phyloP scores from a whole-genome alignment of 2,797 vertebrate species.

The Gambelia wislizenii region DNA sequence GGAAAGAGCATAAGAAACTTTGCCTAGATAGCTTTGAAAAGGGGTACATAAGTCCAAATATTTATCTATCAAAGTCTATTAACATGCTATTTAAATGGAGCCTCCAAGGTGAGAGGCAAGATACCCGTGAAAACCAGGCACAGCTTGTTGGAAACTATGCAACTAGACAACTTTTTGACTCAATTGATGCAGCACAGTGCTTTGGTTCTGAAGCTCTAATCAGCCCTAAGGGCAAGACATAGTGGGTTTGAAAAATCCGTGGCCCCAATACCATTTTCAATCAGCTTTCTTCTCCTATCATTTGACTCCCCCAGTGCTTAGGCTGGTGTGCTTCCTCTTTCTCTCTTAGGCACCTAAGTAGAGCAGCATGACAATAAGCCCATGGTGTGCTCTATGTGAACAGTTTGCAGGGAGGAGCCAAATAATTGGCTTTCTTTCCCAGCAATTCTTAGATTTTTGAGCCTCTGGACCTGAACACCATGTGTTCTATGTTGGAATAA shows the following conservation, averaged over 20 bases:
- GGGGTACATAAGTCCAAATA: background rate
- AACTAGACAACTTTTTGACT: background rate
- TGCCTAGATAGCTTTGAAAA: background rate
- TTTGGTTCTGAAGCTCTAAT: background rate
- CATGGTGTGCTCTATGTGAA: background rate
- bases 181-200: background rate
- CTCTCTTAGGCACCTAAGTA: background rate
- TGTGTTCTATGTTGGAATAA: too few relatives aligned
- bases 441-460: conserved; percentile 6
- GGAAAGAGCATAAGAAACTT: background rate
- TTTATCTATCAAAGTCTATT: background rate
- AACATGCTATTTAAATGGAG: background rate
- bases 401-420: background rate
- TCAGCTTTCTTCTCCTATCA: background rate
- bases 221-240: background rate
- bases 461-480: background rate
- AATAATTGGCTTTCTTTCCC: background rate
- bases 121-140: background rate
- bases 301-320: background rate
- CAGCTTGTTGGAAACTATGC: background rate
- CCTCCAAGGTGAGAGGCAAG: background rate
- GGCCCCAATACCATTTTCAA: background rate
- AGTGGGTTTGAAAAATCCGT: background rate
- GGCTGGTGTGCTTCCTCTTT: background rate
- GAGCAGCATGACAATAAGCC: background rate